phyloP scores from a whole-genome alignment of 2,888 invertebrate genomes.

The Doris montereyensis region DNA sequence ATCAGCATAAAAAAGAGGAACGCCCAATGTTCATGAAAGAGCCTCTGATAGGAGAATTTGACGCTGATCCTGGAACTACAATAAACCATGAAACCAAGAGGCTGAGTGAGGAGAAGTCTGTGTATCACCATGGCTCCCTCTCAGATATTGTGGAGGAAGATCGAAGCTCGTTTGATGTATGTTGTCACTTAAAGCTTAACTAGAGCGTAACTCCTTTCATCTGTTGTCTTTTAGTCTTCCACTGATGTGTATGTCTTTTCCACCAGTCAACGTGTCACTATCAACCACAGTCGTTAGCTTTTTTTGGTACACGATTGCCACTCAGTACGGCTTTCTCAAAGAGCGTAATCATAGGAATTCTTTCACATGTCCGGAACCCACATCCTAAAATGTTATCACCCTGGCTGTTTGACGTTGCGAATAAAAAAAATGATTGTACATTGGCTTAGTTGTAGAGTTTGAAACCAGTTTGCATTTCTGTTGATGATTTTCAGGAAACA shows the following conservation, averaged over 20 bases:
- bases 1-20: constrained; percentile 64
- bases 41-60: constrained; percentile 45
- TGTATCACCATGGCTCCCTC: constrained; percentile 59
- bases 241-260: not conserved
- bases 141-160: constrained; percentile 68
- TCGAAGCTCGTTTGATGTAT: constrained; percentile 61
- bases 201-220: not conserved
- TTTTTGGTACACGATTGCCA: no score
- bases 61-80: constrained; percentile 14
- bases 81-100: not conserved
- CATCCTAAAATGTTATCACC: no score
- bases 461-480: no score
- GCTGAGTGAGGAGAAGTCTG: constrained; percentile 48
- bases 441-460: no score
- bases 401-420: no score
- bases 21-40: constrained; percentile 70
- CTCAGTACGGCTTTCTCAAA: no score
- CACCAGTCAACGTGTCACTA: not conserved
- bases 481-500: no score
- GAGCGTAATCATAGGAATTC: no score
- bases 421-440: no score
- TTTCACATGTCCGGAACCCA: no score
- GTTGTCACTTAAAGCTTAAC: constrained; percentile 42
- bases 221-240: not conserved
- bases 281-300: no score